phyloP scores from a whole-genome alignment of 2,888 invertebrate species.

The Harpalus rufipes region DNA sequence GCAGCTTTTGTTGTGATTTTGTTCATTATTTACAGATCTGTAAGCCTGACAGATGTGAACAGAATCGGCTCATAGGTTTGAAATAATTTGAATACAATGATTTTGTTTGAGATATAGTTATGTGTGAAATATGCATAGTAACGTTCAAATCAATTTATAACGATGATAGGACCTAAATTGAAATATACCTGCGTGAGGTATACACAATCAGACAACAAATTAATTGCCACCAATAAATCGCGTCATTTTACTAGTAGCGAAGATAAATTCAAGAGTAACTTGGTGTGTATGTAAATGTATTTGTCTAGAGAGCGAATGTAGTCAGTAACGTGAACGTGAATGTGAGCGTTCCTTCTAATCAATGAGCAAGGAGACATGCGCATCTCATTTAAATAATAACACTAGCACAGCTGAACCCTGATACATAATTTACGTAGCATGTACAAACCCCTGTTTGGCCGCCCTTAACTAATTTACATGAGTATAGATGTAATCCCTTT shows the following conservation, averaged over 20 bases:
- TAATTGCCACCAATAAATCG: conserved; percentile 44
- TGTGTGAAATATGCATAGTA: not conserved
- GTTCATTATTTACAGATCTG: no score
- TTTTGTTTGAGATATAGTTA: not conserved
- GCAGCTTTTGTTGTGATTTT: no score
- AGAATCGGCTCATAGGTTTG: no score
- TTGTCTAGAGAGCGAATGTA: conserved; percentile 53
- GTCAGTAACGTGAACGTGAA: not conserved
- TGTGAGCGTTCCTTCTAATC: conserved; percentile 43
- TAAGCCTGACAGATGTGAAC: no score
- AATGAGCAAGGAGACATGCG: conserved; percentile 51
- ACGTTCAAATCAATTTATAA: conserved; percentile 42
- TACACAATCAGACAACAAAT: conserved; percentile 36
- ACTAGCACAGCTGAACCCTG: conserved; percentile 11
- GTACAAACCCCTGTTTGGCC: conserved; percentile 48
- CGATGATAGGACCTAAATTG: conserved; percentile 21
- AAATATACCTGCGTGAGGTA: conserved; percentile 24
- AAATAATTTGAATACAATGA: no score
- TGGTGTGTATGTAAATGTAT: conserved; percentile 56
- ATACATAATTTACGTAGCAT: conserved; percentile 49
- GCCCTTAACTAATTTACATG: conserved; percentile 62
- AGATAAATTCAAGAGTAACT: conserved; percentile 48
- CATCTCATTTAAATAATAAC: conserved; percentile 59
- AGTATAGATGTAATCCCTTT: conserved; percentile 63
- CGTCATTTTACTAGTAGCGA: conserved; percentile 24